These are phyloP conservation scores for Tylochromis polylepis DNA, from an alignment of 2,113 vertebrate genomes.

Conservation along the genomic window DNA sequence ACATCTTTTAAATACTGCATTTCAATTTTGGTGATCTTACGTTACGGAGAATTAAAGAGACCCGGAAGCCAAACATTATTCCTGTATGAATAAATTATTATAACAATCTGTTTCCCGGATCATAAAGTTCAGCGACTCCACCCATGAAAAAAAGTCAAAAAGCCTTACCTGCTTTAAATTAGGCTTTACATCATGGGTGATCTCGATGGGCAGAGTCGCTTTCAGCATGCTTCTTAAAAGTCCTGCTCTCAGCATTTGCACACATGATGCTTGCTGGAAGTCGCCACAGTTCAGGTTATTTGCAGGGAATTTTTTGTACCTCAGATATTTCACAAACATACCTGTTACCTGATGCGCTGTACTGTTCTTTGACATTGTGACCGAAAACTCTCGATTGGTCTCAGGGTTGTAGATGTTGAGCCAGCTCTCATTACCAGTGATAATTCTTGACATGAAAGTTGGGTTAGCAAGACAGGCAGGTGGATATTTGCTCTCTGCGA, in stretches of 20 bases:
- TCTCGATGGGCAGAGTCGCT: neutral
- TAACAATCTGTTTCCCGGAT: neutral
- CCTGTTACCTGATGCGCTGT: neutral
- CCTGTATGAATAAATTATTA: neutral
- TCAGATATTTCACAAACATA: neutral
- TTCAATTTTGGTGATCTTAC: neutral
- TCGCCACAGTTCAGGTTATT: neutral
- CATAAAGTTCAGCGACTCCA: neutral
- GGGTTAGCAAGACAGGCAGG: neutral
- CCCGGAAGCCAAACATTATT: neutral
- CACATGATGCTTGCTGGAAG: neutral
- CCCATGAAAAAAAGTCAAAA: neutral
- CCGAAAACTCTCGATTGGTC: neutral
- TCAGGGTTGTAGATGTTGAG: neutral
- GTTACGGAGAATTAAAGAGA: neutral
- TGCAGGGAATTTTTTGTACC: neutral
- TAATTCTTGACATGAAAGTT: neutral
- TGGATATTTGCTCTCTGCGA: neutral
- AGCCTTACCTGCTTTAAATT: neutral
- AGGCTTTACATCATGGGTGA: neutral
- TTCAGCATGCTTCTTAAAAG: neutral
- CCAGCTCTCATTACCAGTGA: neutral
- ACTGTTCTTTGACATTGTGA: neutral
- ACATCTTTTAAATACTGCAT: neutral
- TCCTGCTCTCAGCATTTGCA: neutral